Percentiles rank a stretch among this genome's conserved stretches.
Evolutionary conservation across 1,140 invertebrate species (phyloP).

Genomic region (Nymphalis io): DNA sequence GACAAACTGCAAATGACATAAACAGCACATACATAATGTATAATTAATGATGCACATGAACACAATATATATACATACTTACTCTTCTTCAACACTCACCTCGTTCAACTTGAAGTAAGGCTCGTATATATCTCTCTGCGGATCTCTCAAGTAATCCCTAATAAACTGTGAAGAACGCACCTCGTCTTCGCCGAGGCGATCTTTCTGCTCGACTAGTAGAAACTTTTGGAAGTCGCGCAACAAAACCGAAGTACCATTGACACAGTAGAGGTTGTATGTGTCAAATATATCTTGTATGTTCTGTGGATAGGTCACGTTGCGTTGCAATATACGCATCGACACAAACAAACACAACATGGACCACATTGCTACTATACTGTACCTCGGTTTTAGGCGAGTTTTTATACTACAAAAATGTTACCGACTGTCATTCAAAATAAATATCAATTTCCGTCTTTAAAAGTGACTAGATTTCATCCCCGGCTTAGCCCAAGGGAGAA

Average conservation of each 20-base stretch:
- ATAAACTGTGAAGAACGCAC: slow-evolving; percentile 86
- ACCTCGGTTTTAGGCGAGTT: no score
- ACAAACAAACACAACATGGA: no score
- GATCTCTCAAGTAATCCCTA: slow-evolving; percentile 88
- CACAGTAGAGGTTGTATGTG: slow-evolving; percentile 83
- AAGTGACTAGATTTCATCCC: no score
- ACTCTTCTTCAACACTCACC: slow-evolving; percentile 57
- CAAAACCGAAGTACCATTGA: slow-evolving; percentile 84
- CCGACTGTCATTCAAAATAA: no score
- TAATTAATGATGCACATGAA: not conserved
- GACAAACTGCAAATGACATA: slow-evolving; percentile 86
- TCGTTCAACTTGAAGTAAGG: slow-evolving; percentile 90
- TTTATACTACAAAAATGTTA: no score
- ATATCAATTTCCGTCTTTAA: no score
- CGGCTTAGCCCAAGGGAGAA: no score
- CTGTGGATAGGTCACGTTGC: slow-evolving; percentile 59
- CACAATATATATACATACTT: not conserved
- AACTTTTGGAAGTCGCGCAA: slow-evolving; percentile 91
- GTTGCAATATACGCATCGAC: not conserved
- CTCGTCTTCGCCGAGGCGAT: slow-evolving; percentile 84
- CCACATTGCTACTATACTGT: no score
- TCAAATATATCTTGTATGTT: slow-evolving; percentile 83
- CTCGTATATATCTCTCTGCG: slow-evolving; percentile 89
- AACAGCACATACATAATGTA: not conserved
- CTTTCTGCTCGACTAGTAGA: slow-evolving; percentile 89